Conservation (phyloP, 2,797 vertebrate genomes). For the Tadarida brasiliensis region DNA sequence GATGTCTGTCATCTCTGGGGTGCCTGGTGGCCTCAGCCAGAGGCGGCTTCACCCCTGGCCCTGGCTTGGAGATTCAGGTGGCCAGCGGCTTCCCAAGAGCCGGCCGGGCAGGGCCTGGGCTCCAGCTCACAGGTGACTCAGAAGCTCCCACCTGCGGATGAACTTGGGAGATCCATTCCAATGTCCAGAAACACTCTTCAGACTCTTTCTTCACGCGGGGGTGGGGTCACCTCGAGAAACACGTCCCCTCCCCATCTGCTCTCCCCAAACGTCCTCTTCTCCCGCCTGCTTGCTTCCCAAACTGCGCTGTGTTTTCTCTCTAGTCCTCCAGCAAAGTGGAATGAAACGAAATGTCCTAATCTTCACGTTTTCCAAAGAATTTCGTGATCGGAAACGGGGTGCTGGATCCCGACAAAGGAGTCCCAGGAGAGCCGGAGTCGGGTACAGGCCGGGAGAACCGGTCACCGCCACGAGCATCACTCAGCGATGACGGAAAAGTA, state of each 20-base stretch:
- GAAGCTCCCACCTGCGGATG: accelerated
- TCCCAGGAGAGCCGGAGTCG: accelerated
- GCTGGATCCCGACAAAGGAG: not conserved
- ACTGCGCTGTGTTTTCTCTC: accelerated
- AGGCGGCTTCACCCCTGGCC: accelerated
- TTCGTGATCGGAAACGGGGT: not conserved
- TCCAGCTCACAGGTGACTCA: not conserved
- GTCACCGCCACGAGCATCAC: accelerated
- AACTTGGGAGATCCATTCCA: accelerated
- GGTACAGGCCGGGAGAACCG: accelerated
- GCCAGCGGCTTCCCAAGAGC: not conserved
- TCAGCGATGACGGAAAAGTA: not conserved
- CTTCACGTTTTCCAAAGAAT: not conserved
- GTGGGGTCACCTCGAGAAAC: not conserved
- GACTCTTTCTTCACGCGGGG: not conserved
- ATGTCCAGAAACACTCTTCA: not conserved
- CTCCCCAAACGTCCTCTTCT: accelerated
- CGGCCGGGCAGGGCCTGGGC: accelerated
- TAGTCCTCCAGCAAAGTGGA: not conserved
- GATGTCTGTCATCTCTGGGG: accelerated
- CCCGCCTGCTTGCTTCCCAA: not conserved
- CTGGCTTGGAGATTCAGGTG: accelerated
- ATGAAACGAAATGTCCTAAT: too few species aligned
- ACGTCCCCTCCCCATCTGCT: not conserved
- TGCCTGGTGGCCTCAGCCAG: accelerated